A percentile compares a stretch with the other conserved stretches of the same genome.
Evolutionary conservation across 92 coral and sea anemone species (phyloP).

Genomic region (Metridium senile): DNA sequence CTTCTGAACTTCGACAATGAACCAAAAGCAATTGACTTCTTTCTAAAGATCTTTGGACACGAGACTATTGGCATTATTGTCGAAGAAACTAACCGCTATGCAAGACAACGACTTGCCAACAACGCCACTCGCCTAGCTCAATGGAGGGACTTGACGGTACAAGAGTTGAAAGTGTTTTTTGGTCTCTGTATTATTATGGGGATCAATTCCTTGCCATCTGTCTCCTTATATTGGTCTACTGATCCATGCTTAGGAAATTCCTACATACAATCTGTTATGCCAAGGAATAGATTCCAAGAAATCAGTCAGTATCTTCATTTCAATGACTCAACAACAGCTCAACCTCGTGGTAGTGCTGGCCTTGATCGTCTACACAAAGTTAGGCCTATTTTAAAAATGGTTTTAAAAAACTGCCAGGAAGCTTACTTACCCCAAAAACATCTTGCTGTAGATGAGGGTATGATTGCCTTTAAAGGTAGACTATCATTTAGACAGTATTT

Average conservation of each 20-base stretch:
- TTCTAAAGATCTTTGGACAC: neutral
- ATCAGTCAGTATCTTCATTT: conserved; percentile 45
- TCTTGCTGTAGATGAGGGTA: conserved; percentile 40
- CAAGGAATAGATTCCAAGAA: conserved; percentile 39
- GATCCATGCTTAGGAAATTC: conserved; percentile 41
- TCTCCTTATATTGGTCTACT: conserved; percentile 49
- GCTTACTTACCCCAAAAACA: conserved; percentile 30
- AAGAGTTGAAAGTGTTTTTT: conserved; percentile 14
- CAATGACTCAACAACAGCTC: conserved; percentile 16
- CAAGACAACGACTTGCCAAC: conserved; percentile 13
- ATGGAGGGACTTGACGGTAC: neutral
- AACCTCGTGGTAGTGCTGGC: conserved; percentile 21
- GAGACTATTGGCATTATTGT: conserved; percentile 3
- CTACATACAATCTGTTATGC: conserved; percentile 33
- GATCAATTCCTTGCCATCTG: conserved; percentile 39
- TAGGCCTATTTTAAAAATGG: conserved; percentile 13
- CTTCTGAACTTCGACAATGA: neutral
- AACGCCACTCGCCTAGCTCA: conserved; percentile 1
- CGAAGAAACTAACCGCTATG: conserved; percentile 19
- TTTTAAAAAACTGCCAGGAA: conserved; percentile 19
- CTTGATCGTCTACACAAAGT: conserved; percentile 30
- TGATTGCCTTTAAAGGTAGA: conserved; percentile 40
- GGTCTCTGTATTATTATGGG: conserved; percentile 33
- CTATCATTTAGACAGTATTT: conserved; percentile 27
- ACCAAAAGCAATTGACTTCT: conserved; percentile 1